Percentiles rank a stretch among this genome's conserved stretches.
Evolutionary conservation across 2,888 invertebrate genomes (phyloP).

Genomic region (Callyntrura guangdongensis): DNA sequence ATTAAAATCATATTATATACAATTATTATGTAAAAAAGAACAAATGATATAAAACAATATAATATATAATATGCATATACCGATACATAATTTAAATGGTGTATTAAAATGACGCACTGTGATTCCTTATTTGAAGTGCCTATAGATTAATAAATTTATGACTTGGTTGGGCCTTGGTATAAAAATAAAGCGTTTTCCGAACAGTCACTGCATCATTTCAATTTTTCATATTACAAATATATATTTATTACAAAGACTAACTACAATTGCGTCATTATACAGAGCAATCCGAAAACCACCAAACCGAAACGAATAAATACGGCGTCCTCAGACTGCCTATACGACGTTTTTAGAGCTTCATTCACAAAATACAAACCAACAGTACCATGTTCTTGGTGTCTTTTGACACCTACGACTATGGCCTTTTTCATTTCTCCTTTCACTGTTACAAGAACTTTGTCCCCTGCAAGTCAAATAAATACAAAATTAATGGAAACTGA

Average conservation of each 20-base stretch:
- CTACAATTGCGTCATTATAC: background rate
- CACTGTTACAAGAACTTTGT: slow-evolving; percentile 96
- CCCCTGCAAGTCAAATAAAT: slow-evolving; percentile 90
- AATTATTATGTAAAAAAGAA: slow-evolving; percentile 29
- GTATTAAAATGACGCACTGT: slow-evolving; percentile 82
- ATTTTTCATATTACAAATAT: background rate
- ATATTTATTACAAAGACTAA: background rate
- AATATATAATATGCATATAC: slow-evolving; percentile 42
- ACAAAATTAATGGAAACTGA: too few relatives aligned
- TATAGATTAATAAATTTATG: slow-evolving; percentile 77
- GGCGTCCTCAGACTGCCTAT: too few relatives aligned
- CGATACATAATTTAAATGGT: slow-evolving; percentile 36
- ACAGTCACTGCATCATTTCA: background rate
- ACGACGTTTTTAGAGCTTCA: too few relatives aligned
- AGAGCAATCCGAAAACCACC: background rate
- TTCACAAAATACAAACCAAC: too few relatives aligned
- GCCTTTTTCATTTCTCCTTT: slow-evolving; percentile 98
- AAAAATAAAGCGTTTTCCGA: slow-evolving; percentile 22
- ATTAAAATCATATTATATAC: slow-evolving; percentile 35
- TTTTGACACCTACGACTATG: slow-evolving; percentile 95
- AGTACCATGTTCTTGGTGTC: slow-evolving; percentile 92
- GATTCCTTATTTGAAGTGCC: slow-evolving; percentile 84
- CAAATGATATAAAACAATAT: background rate
- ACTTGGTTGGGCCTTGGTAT: slow-evolving; percentile 77
- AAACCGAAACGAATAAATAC: background rate